Evolutionary conservation across 35 echinoderm and acorn worm species (phyloP).

Genomic region (Chiridota heheva): DNA sequence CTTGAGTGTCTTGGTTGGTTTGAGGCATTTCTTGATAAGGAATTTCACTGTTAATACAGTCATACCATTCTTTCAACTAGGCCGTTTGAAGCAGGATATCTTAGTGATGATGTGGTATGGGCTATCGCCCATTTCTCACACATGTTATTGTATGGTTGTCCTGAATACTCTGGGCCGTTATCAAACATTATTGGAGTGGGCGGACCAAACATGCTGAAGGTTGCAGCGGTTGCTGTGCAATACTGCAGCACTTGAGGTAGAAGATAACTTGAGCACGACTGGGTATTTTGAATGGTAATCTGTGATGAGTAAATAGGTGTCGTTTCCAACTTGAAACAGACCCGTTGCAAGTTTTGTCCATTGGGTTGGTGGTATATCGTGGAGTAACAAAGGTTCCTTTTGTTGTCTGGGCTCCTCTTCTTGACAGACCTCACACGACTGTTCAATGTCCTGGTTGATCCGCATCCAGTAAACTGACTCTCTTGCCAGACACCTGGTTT

Average conservation of each 20-base stretch:
- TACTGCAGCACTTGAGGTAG: slow-evolving; percentile 44
- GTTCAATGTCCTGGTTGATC: too few species aligned
- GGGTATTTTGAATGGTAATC: slow-evolving; percentile 76
- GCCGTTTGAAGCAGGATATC: slow-evolving; percentile 62
- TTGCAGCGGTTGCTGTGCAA: slow-evolving; percentile 11
- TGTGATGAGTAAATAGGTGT: slow-evolving; percentile 40
- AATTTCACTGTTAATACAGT: slow-evolving; percentile 57
- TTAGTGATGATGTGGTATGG: slow-evolving; percentile 54
- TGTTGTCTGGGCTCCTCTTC: slow-evolving; percentile 37
- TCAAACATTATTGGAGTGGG: slow-evolving; percentile 53
- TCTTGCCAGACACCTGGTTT: slow-evolving; percentile 42
- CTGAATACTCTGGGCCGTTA: slow-evolving; percentile 56
- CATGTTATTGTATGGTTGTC: slow-evolving; percentile 43
- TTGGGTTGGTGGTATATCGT: slow-evolving; percentile 37
- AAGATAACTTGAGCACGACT: slow-evolving; percentile 31
- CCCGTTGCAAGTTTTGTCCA: slow-evolving; percentile 61
- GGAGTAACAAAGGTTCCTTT: slow-evolving; percentile 1
- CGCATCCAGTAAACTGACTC: slow-evolving; percentile 57
- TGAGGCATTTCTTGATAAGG: slow-evolving; percentile 53
- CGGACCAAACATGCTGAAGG: slow-evolving; percentile 55
- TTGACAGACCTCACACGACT: too few species aligned
- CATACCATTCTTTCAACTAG: slow-evolving; percentile 53
- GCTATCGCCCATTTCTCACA: slow-evolving; percentile 53
- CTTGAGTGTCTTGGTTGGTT: slow-evolving; percentile 45
- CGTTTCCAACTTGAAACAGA: slow-evolving; percentile 23